These are phyloP conservation scores for Valencia hispanica DNA, from an alignment of 2,797 vertebrate species.

Conservation along the genomic window DNA sequence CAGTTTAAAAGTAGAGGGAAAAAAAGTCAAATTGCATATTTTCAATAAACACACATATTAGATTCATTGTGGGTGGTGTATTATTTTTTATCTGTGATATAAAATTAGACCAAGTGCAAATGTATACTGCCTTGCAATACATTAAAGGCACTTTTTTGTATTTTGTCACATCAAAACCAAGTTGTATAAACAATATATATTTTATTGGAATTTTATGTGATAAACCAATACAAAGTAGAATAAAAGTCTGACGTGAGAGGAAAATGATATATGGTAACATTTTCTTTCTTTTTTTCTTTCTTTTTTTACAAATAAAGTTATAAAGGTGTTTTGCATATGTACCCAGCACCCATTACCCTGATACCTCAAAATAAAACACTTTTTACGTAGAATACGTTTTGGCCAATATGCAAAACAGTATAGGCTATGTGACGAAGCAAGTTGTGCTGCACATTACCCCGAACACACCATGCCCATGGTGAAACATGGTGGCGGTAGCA, in stretches of 20 bases:
- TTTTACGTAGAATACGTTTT: no score
- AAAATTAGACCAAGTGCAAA: neutral
- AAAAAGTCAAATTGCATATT: neutral
- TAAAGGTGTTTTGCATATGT: neutral
- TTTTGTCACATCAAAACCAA: neutral
- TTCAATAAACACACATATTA: slow-evolving; percentile 10
- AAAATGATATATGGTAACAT: neutral
- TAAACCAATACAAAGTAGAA: neutral
- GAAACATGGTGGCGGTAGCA: no score
- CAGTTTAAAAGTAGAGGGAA: neutral
- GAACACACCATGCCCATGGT: no score
- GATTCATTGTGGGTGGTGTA: slow-evolving; percentile 8
- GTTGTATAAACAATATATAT: neutral
- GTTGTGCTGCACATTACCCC: no score
- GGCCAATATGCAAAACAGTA: no score
- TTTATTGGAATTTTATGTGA: neutral
- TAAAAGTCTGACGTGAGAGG: neutral
- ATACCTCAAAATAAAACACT: no score
- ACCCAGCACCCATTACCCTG: no score
- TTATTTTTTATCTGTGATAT: slow-evolving; percentile 1
- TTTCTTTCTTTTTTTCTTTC: no score
- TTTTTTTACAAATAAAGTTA: neutral
- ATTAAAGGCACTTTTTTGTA: neutral
- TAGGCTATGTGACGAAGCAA: no score
- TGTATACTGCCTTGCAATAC: neutral